Evolutionary conservation across 2,113 vertebrate genomes (phyloP), one percentile per base, ranked within the genome.

Genomic region (Nansenia antarctica): DNA sequence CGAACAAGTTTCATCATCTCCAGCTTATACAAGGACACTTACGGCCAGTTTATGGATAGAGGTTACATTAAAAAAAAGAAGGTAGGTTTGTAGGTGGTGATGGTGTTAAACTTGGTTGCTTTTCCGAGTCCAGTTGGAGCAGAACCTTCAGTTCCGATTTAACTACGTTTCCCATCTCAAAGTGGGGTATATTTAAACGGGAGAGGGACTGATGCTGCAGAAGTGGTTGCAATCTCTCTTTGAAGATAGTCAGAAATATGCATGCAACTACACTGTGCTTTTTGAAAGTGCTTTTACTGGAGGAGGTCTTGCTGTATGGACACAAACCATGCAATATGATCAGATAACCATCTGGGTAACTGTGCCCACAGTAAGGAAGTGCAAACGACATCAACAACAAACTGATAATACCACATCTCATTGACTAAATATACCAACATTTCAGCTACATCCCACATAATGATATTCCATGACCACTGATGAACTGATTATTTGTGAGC

Each of bases 1-100:
- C 77, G 45, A 63, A 63, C 61, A 63, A 63, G 14, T 15, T 63
- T 45, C 5, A 15, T 45, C 45, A 39, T 18, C 34, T 63, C 58
- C 79, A 87, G 83, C 81, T 89, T 88, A 86, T 82, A 89, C 87
- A 90, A 90, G 89, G 89, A 89, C 89, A 90, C 89, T 90, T 90
- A 84, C 77, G 89, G 89, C 81, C 86, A 86, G 76, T 65, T 85
- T 78, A 85, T 77, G 63, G 72, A 84, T 77, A 67, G 70, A 11
- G 80, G 69, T 74, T 77, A 60, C 45, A 69, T 62, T 67, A 79
- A 80, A 63, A 30, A 54, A 57, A 55, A 3, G 22, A n/a, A n/a
- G n/a, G n/a, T n/a, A n/a, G n/a, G n/a, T n/a, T n/a, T 55, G 53
- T 27, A 67, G 37, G 24, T 30, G 34, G 66, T 53, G 35, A 61